phyloP scores from a whole-genome alignment of 1,140 invertebrate genomes.

The Dermatophagoides farinae region DNA sequence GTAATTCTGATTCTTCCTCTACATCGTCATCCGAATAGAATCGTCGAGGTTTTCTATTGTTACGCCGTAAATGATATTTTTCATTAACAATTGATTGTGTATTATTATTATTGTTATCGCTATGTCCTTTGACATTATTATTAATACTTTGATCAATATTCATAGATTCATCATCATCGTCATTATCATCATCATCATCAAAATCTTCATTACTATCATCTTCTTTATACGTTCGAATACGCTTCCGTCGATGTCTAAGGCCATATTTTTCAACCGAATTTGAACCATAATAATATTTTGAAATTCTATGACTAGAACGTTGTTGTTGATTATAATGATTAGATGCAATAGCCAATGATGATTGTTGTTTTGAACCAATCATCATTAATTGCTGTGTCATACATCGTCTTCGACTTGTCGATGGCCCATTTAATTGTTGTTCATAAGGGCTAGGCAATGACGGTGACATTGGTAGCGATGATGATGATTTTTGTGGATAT shows the following conservation, averaged over 20 bases:
- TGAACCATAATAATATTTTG: not conserved
- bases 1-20: not conserved
- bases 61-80: not conserved
- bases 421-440: too few species aligned
- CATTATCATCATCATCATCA: not conserved
- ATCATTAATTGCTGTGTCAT: too few species aligned
- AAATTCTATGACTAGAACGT: not conserved
- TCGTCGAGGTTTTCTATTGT: not conserved
- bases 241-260: not conserved
- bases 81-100: not conserved
- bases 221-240: not conserved
- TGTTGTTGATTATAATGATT: not conserved
- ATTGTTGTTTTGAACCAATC: not conserved
- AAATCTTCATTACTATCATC: not conserved
- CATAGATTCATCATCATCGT: not conserved
- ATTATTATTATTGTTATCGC: not conserved
- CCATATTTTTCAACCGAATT: not conserved
- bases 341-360: not conserved
- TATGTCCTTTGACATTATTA: not conserved
- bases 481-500: too few species aligned
- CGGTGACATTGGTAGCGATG: too few species aligned
- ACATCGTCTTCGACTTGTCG: too few species aligned
- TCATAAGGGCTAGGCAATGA: too few species aligned
- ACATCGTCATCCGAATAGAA: not conserved
- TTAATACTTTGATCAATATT: too few species aligned